phyloP scores from a whole-genome alignment of 2,888 invertebrate species.

The Griposia aprilina region DNA sequence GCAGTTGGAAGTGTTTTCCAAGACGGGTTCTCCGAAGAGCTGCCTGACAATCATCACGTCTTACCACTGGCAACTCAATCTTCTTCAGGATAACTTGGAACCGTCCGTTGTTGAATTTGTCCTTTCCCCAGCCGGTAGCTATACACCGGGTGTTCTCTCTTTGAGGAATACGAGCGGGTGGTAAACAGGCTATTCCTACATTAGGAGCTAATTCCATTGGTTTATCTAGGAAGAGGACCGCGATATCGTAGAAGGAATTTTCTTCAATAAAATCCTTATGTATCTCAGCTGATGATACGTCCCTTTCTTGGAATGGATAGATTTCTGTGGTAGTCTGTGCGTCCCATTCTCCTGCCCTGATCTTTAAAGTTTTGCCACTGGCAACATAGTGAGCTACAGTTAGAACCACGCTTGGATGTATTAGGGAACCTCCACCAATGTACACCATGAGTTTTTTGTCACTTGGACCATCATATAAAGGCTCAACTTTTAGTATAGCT shows the following conservation, averaged over 20 bases:
- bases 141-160: slow-evolving; percentile 89
- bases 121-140: slow-evolving; percentile 95
- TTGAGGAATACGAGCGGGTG: slow-evolving; percentile 79
- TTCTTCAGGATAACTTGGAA: slow-evolving; percentile 92
- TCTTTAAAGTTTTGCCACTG: slow-evolving; percentile 54
- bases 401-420: slow-evolving; percentile 93
- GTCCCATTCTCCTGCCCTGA: slow-evolving; percentile 96
- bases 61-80: slow-evolving; percentile 93
- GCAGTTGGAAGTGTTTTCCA: slow-evolving; percentile 92
- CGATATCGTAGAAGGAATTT: slow-evolving; percentile 93
- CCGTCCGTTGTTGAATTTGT: slow-evolving; percentile 91
- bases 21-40: slow-evolving; percentile 92
- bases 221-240: slow-evolving; percentile 91
- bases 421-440: slow-evolving; percentile 95
- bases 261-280: slow-evolving; percentile 92
- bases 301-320: slow-evolving; percentile 93
- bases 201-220: slow-evolving; percentile 92
- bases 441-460: slow-evolving; percentile 88
- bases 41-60: slow-evolving; percentile 82
- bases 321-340: slow-evolving; percentile 93
- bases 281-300: slow-evolving; percentile 89
- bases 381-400: slow-evolving; percentile 93
- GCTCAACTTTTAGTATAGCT: slow-evolving; percentile 91
- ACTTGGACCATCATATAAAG: slow-evolving; percentile 81
- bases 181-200: slow-evolving; percentile 93